Conservation (phyloP, 2,797 vertebrate genomes). For the Artibeus lituratus region DNA sequence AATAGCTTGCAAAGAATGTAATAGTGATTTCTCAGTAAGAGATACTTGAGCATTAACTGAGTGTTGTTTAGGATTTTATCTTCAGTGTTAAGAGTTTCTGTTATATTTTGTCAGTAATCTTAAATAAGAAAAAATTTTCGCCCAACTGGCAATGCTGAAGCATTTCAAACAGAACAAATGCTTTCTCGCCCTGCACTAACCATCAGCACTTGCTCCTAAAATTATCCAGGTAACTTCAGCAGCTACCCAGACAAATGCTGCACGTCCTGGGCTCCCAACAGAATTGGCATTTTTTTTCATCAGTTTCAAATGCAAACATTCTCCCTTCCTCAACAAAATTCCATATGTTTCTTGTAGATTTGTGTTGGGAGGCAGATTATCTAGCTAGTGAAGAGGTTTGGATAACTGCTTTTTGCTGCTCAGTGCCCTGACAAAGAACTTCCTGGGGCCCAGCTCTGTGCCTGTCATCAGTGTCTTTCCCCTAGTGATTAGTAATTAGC, state of each 20-base stretch:
- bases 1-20: constrained; percentile 19
- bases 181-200: background rate
- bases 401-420: background rate
- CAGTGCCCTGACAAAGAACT: background rate
- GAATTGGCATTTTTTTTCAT: background rate
- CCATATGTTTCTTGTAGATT: background rate
- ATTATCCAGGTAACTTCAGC: constrained; percentile 46
- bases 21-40: constrained; percentile 50
- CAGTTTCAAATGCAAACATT: constrained; percentile 3
- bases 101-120: constrained; percentile 48
- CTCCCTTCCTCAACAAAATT: background rate
- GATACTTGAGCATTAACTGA: constrained; percentile 46
- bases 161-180: background rate
- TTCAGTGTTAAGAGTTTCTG: constrained; percentile 43
- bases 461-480: background rate
- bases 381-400: background rate
- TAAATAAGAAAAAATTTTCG: constrained; percentile 46
- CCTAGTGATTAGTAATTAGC: background rate
- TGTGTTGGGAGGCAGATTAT: background rate
- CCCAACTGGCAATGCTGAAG: background rate
- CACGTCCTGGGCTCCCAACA: background rate
- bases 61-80: constrained; percentile 49
- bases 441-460: background rate
- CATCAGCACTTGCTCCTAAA: constrained; percentile 35
- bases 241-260: background rate